A percentile compares a stretch with the other conserved stretches of the same genome.
These are phyloP conservation scores for Euthynnus affinis DNA, from an alignment of 2,797 vertebrate species.

Conservation along the genomic window DNA sequence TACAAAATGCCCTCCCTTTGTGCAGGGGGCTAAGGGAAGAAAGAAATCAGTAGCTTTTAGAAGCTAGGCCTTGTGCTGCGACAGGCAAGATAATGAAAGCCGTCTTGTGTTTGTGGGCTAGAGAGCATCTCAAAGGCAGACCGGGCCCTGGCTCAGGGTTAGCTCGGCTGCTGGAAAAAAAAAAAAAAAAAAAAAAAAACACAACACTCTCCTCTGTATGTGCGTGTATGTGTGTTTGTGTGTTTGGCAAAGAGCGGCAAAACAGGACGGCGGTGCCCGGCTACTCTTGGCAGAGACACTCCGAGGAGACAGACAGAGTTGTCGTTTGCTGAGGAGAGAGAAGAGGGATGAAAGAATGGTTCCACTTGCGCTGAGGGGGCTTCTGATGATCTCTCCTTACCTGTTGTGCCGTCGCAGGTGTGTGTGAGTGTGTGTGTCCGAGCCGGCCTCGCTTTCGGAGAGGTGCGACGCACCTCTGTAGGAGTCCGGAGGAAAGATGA, in stretches of 20 bases:
- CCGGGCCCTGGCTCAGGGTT: slow-evolving; percentile 95
- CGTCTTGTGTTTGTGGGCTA: slow-evolving; percentile 98
- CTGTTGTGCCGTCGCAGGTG: slow-evolving; percentile 76
- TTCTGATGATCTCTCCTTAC: slow-evolving; percentile 63
- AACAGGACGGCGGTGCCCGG: slow-evolving; percentile 80
- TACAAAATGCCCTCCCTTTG: slow-evolving; percentile 99
- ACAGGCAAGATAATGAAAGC: slow-evolving; percentile 99
- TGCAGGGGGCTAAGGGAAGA: slow-evolving; percentile 98
- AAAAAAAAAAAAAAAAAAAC: slow-evolving; percentile 49
- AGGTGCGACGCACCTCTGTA: slow-evolving; percentile 36
- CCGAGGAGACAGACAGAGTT: slow-evolving; percentile 74
- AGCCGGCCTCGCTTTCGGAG: slow-evolving; percentile 14
- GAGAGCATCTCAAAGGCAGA: slow-evolving; percentile 99
- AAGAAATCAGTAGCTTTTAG: slow-evolving; percentile 99
- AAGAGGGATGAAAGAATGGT: slow-evolving; percentile 53
- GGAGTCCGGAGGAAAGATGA: slow-evolving; percentile 42
- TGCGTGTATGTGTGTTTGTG: slow-evolving; percentile 80
- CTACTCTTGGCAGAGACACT: slow-evolving; percentile 78
- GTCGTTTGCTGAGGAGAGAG: slow-evolving; percentile 70
- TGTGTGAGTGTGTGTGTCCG: too few species aligned
- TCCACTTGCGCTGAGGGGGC: slow-evolving; percentile 17
- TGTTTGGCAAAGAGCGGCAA: slow-evolving; percentile 91
- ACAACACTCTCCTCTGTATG: slow-evolving; percentile 73
- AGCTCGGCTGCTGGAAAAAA: slow-evolving; percentile 84
- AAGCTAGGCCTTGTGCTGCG: slow-evolving; percentile 99